Evolutionary conservation across 1,140 invertebrate genomes (phyloP).

Genomic region (Colletes latitarsis): DNA sequence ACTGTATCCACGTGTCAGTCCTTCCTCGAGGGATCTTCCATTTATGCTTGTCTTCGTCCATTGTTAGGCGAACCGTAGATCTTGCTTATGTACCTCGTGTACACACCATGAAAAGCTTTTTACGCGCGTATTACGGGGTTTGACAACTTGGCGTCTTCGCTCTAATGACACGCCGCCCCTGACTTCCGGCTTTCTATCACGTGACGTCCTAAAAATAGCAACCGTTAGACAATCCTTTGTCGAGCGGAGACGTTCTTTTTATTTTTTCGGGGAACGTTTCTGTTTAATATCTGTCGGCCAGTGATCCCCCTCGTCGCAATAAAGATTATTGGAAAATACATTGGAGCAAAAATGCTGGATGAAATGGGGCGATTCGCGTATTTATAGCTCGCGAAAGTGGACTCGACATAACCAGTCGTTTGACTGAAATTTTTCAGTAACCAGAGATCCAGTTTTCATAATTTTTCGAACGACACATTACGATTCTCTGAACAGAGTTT

Average conservation of each 20-base stretch:
- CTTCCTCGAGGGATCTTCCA: background rate
- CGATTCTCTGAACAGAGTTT: no score
- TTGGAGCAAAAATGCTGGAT: background rate
- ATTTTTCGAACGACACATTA: no score
- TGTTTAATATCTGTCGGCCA: background rate
- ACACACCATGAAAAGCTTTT: slow-evolving; percentile 24
- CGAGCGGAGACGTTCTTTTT: no score
- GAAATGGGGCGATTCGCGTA: background rate
- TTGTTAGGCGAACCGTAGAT: background rate
- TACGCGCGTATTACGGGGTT: slow-evolving; percentile 16
- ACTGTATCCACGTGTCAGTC: background rate
- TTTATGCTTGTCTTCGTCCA: background rate
- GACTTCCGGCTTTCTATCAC: slow-evolving; percentile 7
- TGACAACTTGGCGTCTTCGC: slow-evolving; percentile 19
- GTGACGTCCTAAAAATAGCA: slow-evolving; percentile 9
- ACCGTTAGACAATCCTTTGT: background rate
- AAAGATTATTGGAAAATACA: background rate
- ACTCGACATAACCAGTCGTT: no score
- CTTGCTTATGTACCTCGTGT: slow-evolving; percentile 1
- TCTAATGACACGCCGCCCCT: background rate
- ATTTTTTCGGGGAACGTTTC: no score
- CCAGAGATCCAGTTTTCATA: no score
- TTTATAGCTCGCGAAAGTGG: no score
- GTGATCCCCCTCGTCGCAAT: background rate
- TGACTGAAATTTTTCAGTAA: no score